Evolutionary conservation across 2,113 vertebrate species (phyloP).

Genomic region (Oreocharis arfaki): DNA sequence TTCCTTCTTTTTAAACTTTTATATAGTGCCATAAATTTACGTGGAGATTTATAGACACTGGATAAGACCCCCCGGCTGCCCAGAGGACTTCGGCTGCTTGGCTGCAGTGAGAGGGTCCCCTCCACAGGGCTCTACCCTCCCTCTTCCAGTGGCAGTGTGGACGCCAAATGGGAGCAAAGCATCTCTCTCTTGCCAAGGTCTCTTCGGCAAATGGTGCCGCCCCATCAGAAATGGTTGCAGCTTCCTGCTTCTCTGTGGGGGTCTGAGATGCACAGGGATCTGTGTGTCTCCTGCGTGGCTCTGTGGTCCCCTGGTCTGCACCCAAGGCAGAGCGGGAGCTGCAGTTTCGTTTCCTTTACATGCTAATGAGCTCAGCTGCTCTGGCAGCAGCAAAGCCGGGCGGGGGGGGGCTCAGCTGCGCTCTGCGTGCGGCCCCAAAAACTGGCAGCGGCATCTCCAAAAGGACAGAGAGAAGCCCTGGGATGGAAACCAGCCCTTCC

Average conservation of each 20-base stretch:
- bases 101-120: background rate
- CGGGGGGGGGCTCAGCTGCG: background rate
- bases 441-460: background rate
- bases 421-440: background rate
- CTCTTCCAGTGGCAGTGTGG: rapidly evolving
- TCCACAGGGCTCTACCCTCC: background rate
- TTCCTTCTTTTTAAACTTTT: conserved; percentile 34
- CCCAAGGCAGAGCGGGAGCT: background rate
- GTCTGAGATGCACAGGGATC: background rate
- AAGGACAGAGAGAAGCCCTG: background rate
- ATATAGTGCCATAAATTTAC: background rate
- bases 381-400: background rate
- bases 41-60: background rate
- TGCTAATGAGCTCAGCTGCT: conserved; percentile 8
- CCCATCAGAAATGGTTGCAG: background rate
- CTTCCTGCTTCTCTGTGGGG: background rate
- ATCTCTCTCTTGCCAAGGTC: background rate
- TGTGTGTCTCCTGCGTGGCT: background rate
- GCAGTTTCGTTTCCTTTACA: background rate
- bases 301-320: background rate
- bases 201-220: rapidly evolving
- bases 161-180: background rate
- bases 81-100: background rate
- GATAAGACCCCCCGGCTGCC: background rate
- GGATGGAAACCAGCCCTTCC: background rate